Evolutionary conservation across 2,888 invertebrate genomes (phyloP), one percentile per base, ranked within the genome.

Genomic region (Lysandra coridon): DNA sequence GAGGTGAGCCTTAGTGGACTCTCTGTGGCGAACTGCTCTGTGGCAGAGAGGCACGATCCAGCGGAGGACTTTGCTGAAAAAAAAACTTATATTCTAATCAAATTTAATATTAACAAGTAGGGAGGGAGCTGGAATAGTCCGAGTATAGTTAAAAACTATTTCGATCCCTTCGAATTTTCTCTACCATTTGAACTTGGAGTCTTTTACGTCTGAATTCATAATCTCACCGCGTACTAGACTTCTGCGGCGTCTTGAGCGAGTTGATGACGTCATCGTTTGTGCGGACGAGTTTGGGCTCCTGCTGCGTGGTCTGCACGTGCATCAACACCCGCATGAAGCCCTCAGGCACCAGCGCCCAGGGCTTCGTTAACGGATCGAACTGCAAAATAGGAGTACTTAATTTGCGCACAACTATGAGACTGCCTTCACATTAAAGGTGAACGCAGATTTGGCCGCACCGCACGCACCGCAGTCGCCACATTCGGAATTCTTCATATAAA

Each of bases 291-390:
- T 83, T 87, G 78, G 81, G 83, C 78, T 86, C 89, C 84, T 85
- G 88, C 17, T 83, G 85, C 1, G 81, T 53, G 14, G 82, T 83
- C 4, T 84, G 87, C 80, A 92, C 87, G 82, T 86, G 93, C 89
- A 97, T 96, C 1, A 97, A 89, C 74, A 96, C 95, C 81, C 90
- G 90, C 84, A 97, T 95, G 77, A 97, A 90, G 17, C 94, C 90
- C 78, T 95, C 92, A 0, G 96, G 96, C 23, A 96, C 95, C 82
- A 96, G 90, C 44, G 90, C 94, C 97, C 97, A 97, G 0, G 97
- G 95, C 81, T 95, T 95, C 0, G 96, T 95, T 4, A 91, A 88
- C 6, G 97, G 85, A 85, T 97, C 97, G 84, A 98, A 95, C 97
- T 98, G 86, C 0, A 84, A 83, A 49, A 49, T 49, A 44, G 44